Base-by-base conservation (phyloP, 2,113 vertebrate species). In the Gulo gulo region DNA sequence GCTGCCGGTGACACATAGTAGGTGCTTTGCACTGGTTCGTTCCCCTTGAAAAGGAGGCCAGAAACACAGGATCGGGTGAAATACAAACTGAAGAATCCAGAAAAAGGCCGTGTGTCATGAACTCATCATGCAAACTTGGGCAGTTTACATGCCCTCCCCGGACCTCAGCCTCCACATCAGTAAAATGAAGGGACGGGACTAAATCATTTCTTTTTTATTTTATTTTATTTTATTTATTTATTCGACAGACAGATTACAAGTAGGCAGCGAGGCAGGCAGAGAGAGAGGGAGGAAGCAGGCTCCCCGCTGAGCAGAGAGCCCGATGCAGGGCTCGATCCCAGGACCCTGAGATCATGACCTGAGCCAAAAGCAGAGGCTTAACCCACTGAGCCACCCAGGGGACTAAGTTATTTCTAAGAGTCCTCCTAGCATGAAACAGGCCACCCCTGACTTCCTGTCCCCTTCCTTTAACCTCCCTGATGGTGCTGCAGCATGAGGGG, bases 1-100 rank as follows among this genome's bases (percentile, higher is more conserved):
- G 15, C n/a, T 15, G 2, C 21, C 12, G 0, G 45, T 15, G 71
- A 21, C 84, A n/a, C 47, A 0, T 4, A 15, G 20, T 20, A n/a
- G 81, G 67, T 21, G 31, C 39, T 42, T 73, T 29, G 34, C 4
- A 15, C 14, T 59, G 47, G 20, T 39, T 36, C n/a, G 1, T n/a
- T 47, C 36, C 20, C 9, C 23, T 26, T 55, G 69, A 78, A 34
- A 29, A 86, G n/a, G 39, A 76, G 80, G 50, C 47, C 15, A 31
- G 76, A 65, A 18, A 23, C 65, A 18, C 4, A 24, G 69, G 1
- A 15, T 2, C 2, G n/a, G 45, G 47, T n/a, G n/a, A 24, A 4
- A 34, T 16, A 20, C 31, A 31, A 47, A 50, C 7, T 34, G 8
- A 82, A 50, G 61, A 57, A 5, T 42, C 73, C n/a, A 7, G 50